Base-by-base conservation (phyloP, 2,797 vertebrate genomes). In the Sorex maritimensis region DNA sequence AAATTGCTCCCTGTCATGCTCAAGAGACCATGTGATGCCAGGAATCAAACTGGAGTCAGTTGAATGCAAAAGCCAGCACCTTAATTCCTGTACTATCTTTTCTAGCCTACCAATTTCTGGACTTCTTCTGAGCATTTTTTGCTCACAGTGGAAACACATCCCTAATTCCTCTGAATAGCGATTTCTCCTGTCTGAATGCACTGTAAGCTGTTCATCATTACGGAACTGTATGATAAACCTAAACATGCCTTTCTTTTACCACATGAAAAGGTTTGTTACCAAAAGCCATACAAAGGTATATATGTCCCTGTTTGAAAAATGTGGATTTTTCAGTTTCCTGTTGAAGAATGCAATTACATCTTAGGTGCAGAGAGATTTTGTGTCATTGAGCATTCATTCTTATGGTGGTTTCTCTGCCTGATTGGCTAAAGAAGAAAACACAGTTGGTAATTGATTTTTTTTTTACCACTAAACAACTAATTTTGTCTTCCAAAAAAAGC, bases 401-500 rank as follows among this genome's bases (percentile, higher is more conserved):
- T 63, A 92, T 26, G 49, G 92, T 9, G 26, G 26, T 34, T 92
- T 95, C 63, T 91, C 75, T 58, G 30, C 75, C 86, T 93, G 94
- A 92, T 79, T 90, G 77, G 95, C 85, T 93, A 95, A 93, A 95
- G 88, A 93, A 92, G 88, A 95, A 73, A 94, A 96, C 65, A 92
- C 81, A 68, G 86, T 95, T 93, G 95, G 81, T 95, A 96, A 96
- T 86, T 95, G 88, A 82, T 91, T 94, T 94, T 95, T 95, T 96
- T 92, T 95, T 52, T 3, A 88, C 38, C 89, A 92, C 92, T 81
- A 90, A 94, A 96, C 88, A 96, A 96, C 95, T 91, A 95, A 96
- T 96, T 96, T 93, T 92, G 79, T 92, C 95, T 93, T 91, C 88
- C 63, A 63, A 85, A 93, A 96, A 92, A 93, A 94, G 81, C 88